Conservation (phyloP, 2,888 invertebrate species). For the Hirtodrosophila confusa region DNA sequence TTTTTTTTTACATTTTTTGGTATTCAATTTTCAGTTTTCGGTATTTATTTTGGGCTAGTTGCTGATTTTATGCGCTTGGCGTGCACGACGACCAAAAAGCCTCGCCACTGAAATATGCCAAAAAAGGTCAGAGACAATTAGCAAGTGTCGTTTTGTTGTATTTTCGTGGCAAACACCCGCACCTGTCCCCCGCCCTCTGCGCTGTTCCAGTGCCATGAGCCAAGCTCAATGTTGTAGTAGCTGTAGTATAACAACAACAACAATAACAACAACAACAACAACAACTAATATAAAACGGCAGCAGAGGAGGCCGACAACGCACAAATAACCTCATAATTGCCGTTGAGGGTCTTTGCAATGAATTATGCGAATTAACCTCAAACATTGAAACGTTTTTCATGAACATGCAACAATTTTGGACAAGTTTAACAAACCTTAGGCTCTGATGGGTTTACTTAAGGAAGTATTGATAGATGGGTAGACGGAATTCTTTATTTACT, state of each 20-base stretch:
- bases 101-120: constrained; percentile 67
- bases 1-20: constrained; percentile 19
- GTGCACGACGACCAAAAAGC: constrained; percentile 49
- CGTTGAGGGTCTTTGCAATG: constrained; percentile 77
- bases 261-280: constrained; percentile 34
- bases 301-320: constrained; percentile 59
- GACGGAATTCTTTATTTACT: too few species aligned
- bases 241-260: constrained; percentile 35
- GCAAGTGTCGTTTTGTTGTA: constrained; percentile 67
- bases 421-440: constrained; percentile 56
- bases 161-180: constrained; percentile 57
- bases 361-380: constrained; percentile 79
- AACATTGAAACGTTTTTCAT: constrained; percentile 63
- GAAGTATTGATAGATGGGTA: constrained; percentile 1
- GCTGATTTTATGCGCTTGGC: constrained; percentile 55
- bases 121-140: constrained; percentile 77
- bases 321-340: constrained; percentile 77
- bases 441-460: constrained; percentile 1
- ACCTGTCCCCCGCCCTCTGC: constrained; percentile 34
- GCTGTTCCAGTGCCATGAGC: constrained; percentile 58
- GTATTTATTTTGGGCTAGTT: constrained; percentile 43
- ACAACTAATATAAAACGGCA: constrained; percentile 27
- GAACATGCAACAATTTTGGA: constrained; percentile 56
- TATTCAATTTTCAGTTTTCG: constrained; percentile 10
- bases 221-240: constrained; percentile 67